A percentile compares a stretch with the other conserved stretches of the same genome.
Conservation (phyloP, 2,888 invertebrate genomes). For the Leptura quadrifasciata region DNA sequence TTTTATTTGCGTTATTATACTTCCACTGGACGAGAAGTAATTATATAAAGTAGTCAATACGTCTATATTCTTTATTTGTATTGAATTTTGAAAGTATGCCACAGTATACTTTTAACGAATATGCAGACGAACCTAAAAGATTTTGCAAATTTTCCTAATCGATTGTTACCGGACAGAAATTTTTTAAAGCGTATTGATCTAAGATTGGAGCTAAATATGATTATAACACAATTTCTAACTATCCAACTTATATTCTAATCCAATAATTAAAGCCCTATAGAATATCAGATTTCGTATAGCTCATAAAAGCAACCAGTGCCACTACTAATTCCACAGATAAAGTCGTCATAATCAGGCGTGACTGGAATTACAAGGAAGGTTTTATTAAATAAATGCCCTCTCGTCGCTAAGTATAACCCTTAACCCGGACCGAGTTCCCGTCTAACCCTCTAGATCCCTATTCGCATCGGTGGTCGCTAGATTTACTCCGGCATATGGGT, state of each 20-base stretch:
- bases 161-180: no score
- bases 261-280: slow-evolving; percentile 26
- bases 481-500: slow-evolving; percentile 68
- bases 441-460: slow-evolving; percentile 11
- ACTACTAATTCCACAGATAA: slow-evolving; percentile 52
- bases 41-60: no score
- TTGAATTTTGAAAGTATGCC: no score
- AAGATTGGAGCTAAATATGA: no score
- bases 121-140: no score
- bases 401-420: slow-evolving; percentile 46
- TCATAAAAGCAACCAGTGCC: slow-evolving; percentile 33
- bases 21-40: no score
- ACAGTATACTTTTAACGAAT: no score
- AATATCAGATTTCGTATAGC: slow-evolving; percentile 20
- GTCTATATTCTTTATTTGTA: no score
- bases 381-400: slow-evolving; percentile 68
- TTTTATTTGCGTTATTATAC: no score
- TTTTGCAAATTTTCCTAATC: no score
- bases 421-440: slow-evolving; percentile 37
- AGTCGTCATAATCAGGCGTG: slow-evolving; percentile 69
- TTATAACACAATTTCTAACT: no score
- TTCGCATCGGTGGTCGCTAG: slow-evolving; percentile 50
- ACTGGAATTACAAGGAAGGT: slow-evolving; percentile 67
- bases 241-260: background rate
- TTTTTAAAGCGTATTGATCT: no score